phyloP scores from a whole-genome alignment of 2,113 vertebrate species.

The Xiphias gladius region DNA sequence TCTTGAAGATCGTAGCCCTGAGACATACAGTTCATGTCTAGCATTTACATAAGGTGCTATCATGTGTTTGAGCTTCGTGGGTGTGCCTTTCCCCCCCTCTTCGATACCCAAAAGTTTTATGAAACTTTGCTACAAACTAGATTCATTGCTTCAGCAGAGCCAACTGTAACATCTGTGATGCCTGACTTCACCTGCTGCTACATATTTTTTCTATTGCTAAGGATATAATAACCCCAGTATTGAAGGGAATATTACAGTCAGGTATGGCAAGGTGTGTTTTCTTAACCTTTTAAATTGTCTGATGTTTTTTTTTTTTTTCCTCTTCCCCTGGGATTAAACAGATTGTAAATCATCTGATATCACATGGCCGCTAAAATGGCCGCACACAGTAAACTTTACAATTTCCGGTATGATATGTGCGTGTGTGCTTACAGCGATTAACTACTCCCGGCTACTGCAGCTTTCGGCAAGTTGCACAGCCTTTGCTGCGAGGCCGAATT shows the following conservation, averaged over 20 bases:
- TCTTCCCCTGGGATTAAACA: constrained; percentile 10
- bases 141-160: constrained; percentile 63
- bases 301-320: neutral
- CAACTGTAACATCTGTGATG: constrained; percentile 67
- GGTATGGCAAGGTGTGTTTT: constrained; percentile 8
- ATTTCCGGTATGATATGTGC: constrained; percentile 8
- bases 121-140: constrained; percentile 62
- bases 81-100: constrained; percentile 68
- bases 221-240: constrained; percentile 37
- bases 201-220: constrained; percentile 58
- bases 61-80: constrained; percentile 69
- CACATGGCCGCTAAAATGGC: constrained; percentile 9
- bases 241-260: constrained; percentile 34
- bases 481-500: constrained; percentile 6
- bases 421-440: constrained; percentile 18
- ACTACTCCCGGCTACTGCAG: neutral
- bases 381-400: constrained; percentile 17
- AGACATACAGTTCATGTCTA: constrained; percentile 25
- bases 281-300: constrained; percentile 8
- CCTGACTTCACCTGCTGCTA: constrained; percentile 73
- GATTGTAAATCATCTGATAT: constrained; percentile 39
- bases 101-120: constrained; percentile 32
- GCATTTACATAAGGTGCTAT: constrained; percentile 66
- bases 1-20: neutral
- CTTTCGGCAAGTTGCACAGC: neutral